Evolutionary conservation across 2,797 vertebrate genomes (phyloP).

Genomic region (Paramormyrops hopkinsi): DNA sequence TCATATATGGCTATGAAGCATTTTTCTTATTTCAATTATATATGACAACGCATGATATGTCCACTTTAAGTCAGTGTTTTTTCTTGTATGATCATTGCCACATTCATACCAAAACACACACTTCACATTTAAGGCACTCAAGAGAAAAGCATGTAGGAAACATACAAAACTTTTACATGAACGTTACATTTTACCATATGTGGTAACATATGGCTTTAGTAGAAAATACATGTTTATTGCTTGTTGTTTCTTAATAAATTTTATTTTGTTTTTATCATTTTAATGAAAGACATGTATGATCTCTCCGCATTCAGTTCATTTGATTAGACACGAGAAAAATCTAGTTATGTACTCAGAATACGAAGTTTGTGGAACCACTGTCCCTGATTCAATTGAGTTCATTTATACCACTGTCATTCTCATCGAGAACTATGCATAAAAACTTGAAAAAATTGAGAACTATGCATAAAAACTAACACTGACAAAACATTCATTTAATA

Average conservation of each 20-base stretch:
- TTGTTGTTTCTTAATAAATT: neutral
- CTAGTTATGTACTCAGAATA: neutral
- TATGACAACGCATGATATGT: neutral
- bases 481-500: neutral
- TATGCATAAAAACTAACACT: neutral
- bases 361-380: neutral
- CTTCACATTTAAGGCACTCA: neutral
- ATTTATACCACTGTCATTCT: neutral
- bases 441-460: neutral
- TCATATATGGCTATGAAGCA: neutral
- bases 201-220: neutral
- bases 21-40: neutral
- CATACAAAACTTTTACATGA: neutral
- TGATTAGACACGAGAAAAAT: neutral
- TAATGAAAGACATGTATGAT: neutral
- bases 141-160: neutral
- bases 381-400: neutral
- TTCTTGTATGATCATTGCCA: neutral
- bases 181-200: neutral
- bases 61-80: neutral
- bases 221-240: neutral
- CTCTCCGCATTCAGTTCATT: neutral
- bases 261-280: neutral
- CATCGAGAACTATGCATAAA: neutral
- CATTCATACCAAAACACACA: neutral